Conservation (phyloP, 2,888 invertebrate genomes). For the Amblyteles armatorius region DNA sequence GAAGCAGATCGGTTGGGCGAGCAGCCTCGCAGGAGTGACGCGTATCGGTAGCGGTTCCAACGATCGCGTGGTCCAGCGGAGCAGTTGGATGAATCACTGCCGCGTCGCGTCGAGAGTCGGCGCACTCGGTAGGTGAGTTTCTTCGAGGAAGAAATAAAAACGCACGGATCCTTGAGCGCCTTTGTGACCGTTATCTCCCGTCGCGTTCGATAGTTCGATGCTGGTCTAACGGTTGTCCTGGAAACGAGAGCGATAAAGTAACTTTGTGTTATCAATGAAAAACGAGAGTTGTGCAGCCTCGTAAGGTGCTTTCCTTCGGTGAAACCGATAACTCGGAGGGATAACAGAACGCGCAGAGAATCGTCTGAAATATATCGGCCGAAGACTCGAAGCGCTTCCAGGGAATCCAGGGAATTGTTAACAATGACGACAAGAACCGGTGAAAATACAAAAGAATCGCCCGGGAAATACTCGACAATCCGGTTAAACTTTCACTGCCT, state of each 20-base stretch:
- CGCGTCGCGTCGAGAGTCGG: constrained; percentile 15
- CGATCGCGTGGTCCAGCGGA: constrained; percentile 54
- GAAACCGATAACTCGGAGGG: constrained; percentile 2
- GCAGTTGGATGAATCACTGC: constrained; percentile 55
- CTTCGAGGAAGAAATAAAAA: constrained; percentile 27
- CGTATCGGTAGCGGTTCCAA: constrained; percentile 52
- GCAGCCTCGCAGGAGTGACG: constrained; percentile 53
- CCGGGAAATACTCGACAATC: background rate
- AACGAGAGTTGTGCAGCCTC: background rate
- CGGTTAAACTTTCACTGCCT: background rate
- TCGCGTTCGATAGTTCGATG: constrained; percentile 1
- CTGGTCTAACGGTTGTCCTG: constrained; percentile 41
- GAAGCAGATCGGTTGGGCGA: background rate
- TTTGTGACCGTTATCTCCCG: background rate
- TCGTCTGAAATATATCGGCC: background rate
- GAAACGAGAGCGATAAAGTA: constrained; percentile 45
- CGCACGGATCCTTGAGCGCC: constrained; percentile 13
- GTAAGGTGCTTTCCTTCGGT: constrained; percentile 10
- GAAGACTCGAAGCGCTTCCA: background rate
- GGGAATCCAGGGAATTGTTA: background rate
- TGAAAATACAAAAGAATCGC: background rate
- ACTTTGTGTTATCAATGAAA: constrained; percentile 29
- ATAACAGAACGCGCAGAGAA: constrained; percentile 4
- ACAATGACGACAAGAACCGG: background rate
- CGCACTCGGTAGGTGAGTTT: constrained; percentile 33